A percentile compares a stretch with the other conserved stretches of the same genome.
phyloP scores from a whole-genome alignment of 2,113 vertebrate species.

The Ammodytes marinus region DNA sequence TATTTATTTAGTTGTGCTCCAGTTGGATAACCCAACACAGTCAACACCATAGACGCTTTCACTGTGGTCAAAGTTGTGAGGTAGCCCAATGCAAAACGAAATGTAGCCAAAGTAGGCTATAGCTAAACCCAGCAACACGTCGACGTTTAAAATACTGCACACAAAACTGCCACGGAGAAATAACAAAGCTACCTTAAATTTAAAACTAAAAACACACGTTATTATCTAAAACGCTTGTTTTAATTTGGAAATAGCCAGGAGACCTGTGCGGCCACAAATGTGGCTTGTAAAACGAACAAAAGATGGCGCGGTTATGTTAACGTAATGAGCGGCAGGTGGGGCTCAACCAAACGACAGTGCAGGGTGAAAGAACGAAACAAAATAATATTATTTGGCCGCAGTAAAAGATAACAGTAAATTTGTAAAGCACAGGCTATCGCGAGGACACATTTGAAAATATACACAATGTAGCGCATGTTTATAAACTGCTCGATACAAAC shows the following conservation, averaged over 20 bases:
- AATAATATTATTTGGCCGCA: not conserved
- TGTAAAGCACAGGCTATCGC: not conserved
- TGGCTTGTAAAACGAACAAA: too few relatives aligned
- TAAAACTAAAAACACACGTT: not conserved
- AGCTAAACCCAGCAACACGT: too few relatives aligned
- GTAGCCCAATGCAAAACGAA: too few relatives aligned
- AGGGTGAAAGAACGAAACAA: not conserved
- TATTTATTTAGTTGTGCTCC: not conserved
- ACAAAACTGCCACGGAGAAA: not conserved
- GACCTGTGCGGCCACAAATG: not conserved
- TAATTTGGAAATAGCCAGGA: too few relatives aligned
- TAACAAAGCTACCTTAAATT: not conserved
- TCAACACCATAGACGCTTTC: not conserved
- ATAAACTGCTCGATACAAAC: not conserved
- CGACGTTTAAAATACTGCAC: too few relatives aligned
- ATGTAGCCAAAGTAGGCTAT: too few relatives aligned
- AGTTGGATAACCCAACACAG: not conserved
- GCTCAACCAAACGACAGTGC: not conserved
- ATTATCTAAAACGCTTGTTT: not conserved
- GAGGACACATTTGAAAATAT: not conserved
- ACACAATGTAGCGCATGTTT: not conserved
- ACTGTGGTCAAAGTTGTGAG: not conserved
- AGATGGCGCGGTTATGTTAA: not conserved
- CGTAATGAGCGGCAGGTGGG: constrained; percentile 16
- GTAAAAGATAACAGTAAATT: not conserved